phyloP scores from a whole-genome alignment of 37 sponge, comb jelly and placozoan genomes.

The Halichondria panicea region DNA sequence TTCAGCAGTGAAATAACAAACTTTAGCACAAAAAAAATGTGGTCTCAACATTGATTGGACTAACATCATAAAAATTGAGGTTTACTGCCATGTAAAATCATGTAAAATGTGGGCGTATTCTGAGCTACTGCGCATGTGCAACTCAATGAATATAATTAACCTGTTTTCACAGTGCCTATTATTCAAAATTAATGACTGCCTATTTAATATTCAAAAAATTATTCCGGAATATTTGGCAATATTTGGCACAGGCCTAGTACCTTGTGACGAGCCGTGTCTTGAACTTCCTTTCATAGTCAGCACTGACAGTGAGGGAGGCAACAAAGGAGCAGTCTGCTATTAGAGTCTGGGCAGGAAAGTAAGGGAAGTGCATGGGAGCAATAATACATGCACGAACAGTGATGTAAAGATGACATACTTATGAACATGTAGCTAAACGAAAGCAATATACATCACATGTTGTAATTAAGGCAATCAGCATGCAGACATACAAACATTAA shows the following conservation, averaged over 20 bases:
- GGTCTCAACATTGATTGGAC: too few species aligned
- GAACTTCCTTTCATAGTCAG: conserved; percentile 92
- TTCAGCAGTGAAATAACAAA: too few species aligned
- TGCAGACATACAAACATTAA: too few species aligned
- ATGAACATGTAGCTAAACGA: background rate
- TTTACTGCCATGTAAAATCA: background rate
- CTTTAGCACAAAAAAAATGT: too few species aligned
- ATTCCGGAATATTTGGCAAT: too few species aligned
- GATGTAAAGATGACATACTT: background rate
- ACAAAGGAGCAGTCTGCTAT: conserved; percentile 99
- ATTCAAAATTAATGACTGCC: too few species aligned
- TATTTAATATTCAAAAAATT: too few species aligned
- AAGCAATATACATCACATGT: background rate
- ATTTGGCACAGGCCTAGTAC: conserved; percentile 15
- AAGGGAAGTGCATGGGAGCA: background rate
- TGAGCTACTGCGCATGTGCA: too few species aligned
- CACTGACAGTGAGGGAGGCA: conserved; percentile 92
- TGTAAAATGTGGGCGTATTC: too few species aligned
- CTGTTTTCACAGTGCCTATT: too few species aligned
- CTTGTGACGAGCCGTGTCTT: conserved; percentile 89
- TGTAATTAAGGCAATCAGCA: background rate
- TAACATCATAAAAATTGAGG: background rate
- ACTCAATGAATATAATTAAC: too few species aligned
- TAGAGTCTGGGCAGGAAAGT: conserved; percentile 61
- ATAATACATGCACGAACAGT: background rate